Conservation (phyloP, 1,140 invertebrate species). For the Eubasilissa regina region DNA sequence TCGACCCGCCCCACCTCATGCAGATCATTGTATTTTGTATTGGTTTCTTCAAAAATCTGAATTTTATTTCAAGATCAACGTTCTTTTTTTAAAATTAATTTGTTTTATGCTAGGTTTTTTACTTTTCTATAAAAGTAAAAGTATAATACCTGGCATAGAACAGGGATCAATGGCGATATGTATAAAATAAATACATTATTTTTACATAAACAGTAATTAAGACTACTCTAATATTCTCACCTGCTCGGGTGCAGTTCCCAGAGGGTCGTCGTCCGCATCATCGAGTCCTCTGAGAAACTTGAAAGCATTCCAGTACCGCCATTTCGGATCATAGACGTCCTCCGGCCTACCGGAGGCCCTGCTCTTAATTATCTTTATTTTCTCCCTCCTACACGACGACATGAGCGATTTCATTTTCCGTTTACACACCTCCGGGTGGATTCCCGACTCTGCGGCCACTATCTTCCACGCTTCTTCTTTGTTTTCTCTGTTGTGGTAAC, state of each 20-base stretch:
- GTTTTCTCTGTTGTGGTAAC: conserved; percentile 49
- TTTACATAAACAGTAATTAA: too few species aligned
- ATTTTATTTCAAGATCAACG: too few species aligned
- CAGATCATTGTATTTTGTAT: too few species aligned
- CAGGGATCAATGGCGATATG: too few species aligned
- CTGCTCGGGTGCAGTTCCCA: conserved; percentile 54
- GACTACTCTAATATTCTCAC: not conserved
- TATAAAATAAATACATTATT: too few species aligned
- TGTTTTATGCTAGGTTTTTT: too few species aligned
- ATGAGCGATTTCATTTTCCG: conserved; percentile 55
- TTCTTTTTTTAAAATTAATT: too few species aligned
- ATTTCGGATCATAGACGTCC: conserved; percentile 44
- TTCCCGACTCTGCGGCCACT: conserved; percentile 42
- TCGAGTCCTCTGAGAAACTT: conserved; percentile 55
- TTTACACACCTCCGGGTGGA: conserved; percentile 53
- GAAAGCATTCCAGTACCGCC: conserved; percentile 58
- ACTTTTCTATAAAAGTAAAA: too few species aligned
- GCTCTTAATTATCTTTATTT: conserved; percentile 51
- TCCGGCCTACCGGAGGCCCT: conserved; percentile 29
- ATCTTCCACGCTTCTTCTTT: conserved; percentile 54
- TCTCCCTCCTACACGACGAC: conserved; percentile 51
- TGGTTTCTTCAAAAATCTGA: too few species aligned
- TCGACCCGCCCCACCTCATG: too few species aligned
- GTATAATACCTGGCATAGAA: too few species aligned
- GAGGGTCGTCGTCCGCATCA: conserved; percentile 56